Evolutionary conservation across 2,113 vertebrate species (phyloP).

Genomic region (Maccullochella peelii): DNA sequence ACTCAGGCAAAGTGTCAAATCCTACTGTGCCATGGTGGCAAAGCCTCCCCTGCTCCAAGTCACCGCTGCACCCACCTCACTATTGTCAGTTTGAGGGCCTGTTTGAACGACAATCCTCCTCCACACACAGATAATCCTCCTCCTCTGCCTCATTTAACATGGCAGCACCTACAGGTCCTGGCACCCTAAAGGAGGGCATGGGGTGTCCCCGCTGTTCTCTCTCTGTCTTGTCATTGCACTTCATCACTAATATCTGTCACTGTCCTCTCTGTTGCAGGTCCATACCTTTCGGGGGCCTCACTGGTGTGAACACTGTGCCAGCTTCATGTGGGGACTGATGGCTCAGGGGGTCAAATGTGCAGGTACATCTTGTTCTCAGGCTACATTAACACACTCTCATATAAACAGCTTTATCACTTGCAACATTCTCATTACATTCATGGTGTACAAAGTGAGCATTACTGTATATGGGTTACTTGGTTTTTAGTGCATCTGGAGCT

Average conservation of each 20-base stretch:
- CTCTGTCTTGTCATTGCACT: neutral
- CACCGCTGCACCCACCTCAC: constrained; percentile 27
- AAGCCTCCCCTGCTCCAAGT: constrained; percentile 12
- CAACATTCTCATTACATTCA: neutral
- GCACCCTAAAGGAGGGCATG: neutral
- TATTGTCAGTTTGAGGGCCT: constrained; percentile 60
- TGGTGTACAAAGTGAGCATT: constrained; percentile 44
- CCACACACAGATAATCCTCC: constrained; percentile 39
- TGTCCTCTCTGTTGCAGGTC: constrained; percentile 71
- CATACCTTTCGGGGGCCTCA: constrained; percentile 85
- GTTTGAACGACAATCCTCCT: constrained; percentile 56
- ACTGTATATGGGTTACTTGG: constrained; percentile 70
- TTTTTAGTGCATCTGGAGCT: constrained; percentile 68
- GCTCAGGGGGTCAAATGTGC: constrained; percentile 99
- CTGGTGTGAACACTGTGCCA: constrained; percentile 99
- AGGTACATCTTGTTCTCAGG: constrained; percentile 84
- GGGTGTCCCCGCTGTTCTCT: constrained; percentile 5
- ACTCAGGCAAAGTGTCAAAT: constrained; percentile 33
- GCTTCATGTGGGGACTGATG: constrained; percentile 99
- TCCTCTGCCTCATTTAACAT: constrained; percentile 48
- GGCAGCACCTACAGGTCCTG: constrained; percentile 27
- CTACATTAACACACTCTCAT: constrained; percentile 9
- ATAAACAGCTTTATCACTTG: constrained; percentile 33
- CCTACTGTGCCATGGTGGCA: constrained; percentile 37
- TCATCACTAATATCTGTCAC: constrained; percentile 45